These are phyloP conservation scores for Idaea dimidiata DNA, from an alignment of 2,888 invertebrate genomes.

Conservation along the genomic window DNA sequence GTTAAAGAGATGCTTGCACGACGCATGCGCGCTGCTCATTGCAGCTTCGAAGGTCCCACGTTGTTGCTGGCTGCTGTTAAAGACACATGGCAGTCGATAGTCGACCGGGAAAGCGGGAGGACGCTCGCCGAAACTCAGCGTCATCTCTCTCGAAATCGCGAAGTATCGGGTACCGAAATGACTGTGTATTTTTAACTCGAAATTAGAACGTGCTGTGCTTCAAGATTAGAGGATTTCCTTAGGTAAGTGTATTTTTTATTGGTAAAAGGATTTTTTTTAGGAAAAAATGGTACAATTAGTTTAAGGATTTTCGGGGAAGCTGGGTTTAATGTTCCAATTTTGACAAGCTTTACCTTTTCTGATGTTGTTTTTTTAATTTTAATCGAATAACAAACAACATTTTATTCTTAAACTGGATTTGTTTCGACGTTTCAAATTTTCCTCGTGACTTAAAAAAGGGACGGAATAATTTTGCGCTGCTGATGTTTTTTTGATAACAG, in stretches of 20 bases:
- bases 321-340: constrained; percentile 25
- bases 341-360: constrained; percentile 19
- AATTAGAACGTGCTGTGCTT: constrained; percentile 34
- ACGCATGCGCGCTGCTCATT: constrained; percentile 65
- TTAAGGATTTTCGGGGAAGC: constrained; percentile 31
- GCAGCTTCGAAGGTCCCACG: constrained; percentile 60
- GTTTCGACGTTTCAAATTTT: neutral
- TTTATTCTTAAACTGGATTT: neutral
- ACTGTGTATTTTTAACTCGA: constrained; percentile 30
- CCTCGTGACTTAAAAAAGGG: neutral
- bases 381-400: neutral
- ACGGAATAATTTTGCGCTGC: neutral
- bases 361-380: constrained; percentile 10
- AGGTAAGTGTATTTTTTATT: constrained; percentile 39
- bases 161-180: constrained; percentile 34
- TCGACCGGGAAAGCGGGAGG: constrained; percentile 42
- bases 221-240: constrained; percentile 34
- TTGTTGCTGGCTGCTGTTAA: constrained; percentile 46
- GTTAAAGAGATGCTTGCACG: constrained; percentile 54
- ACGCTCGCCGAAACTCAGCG: constrained; percentile 35
- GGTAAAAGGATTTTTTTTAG: constrained; percentile 18
- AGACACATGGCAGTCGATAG: constrained; percentile 66
- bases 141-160: constrained; percentile 18
- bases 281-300: constrained; percentile 37
- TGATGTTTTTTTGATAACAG: neutral